These are phyloP conservation scores for Lepus timidus DNA, from an alignment of 2,113 vertebrate species.

Conservation along the genomic window DNA sequence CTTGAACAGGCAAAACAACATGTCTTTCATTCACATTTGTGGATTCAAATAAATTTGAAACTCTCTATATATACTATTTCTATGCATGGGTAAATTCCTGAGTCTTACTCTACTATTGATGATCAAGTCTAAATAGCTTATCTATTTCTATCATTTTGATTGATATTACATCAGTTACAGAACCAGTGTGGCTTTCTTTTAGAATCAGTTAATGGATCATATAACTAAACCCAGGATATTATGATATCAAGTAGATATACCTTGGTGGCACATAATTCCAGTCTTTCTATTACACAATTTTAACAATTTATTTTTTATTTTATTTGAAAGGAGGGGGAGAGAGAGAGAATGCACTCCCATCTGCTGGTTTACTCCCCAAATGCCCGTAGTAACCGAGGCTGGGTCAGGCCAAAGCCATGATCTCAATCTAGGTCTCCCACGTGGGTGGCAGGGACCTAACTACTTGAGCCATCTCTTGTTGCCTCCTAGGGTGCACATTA, in stretches of 20 bases:
- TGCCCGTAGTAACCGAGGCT: too few relatives aligned
- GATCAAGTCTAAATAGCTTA: background rate
- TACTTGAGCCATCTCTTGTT: too few relatives aligned
- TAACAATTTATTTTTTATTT: too few relatives aligned
- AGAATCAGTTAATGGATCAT: slow-evolving; percentile 27
- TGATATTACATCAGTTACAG: background rate
- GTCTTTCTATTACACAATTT: background rate
- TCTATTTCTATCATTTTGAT: slow-evolving; percentile 49
- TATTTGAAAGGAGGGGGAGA: too few relatives aligned
- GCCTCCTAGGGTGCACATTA: too few relatives aligned
- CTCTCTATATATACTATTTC: background rate
- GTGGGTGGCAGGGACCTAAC: too few relatives aligned
- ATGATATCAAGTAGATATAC: background rate
- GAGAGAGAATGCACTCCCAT: too few relatives aligned
- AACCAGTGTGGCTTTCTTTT: background rate
- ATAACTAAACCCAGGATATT: slow-evolving; percentile 8
- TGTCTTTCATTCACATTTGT: background rate
- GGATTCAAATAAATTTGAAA: background rate
- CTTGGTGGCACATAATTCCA: background rate
- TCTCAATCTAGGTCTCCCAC: too few relatives aligned
- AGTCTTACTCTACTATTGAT: background rate
- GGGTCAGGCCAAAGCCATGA: too few relatives aligned
- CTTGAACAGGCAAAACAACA: slow-evolving; percentile 13
- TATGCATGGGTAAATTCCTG: background rate
- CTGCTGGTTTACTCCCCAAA: too few relatives aligned